Conservation (phyloP, 2,888 invertebrate species). For the Vanessa cardui region DNA sequence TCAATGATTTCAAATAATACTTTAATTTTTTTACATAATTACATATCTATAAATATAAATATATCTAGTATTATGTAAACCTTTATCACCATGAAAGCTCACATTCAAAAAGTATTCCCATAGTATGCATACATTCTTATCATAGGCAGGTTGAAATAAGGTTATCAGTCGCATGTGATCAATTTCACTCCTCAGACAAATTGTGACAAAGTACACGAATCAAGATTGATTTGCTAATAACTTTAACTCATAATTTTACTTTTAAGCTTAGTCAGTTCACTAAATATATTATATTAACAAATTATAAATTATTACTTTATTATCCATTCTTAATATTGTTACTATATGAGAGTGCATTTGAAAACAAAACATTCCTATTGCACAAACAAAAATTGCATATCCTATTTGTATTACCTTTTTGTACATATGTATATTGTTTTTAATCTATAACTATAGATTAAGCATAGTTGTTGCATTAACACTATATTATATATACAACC, state of each 20-base stretch:
- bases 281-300: too few species aligned
- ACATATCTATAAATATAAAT: background rate
- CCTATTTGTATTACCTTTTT: background rate
- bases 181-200: conserved; percentile 23
- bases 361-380: background rate
- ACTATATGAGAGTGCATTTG: background rate
- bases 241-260: background rate
- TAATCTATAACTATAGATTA: too few species aligned
- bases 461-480: too few species aligned
- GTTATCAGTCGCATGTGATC: conserved; percentile 24
- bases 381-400: background rate
- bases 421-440: too few species aligned
- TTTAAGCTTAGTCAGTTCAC: too few species aligned
- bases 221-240: conserved; percentile 4
- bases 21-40: background rate
- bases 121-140: conserved; percentile 15
- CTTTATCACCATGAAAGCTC: background rate
- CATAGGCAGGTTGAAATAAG: conserved; percentile 25
- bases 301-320: too few species aligned
- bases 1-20: too few species aligned
- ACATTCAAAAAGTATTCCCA: conserved; percentile 6
- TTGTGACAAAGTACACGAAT: conserved; percentile 16
- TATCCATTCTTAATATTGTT: background rate
- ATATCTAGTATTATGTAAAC: background rate
- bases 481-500: too few species aligned